phyloP scores from a whole-genome alignment of 2,113 vertebrate species.

The Ciconia stormi region DNA sequence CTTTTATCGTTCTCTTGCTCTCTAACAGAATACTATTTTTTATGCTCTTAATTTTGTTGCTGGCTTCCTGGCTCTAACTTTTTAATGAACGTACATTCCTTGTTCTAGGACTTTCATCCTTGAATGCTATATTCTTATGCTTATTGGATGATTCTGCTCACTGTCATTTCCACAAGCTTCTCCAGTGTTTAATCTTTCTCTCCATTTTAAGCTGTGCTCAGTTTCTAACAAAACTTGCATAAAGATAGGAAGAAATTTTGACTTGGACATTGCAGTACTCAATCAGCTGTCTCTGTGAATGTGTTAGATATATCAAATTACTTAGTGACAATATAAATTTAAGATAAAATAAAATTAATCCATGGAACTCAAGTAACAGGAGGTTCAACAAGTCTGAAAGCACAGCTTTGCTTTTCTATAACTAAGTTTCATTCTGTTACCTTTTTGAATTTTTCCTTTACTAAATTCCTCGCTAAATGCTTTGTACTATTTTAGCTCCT shows the following conservation, averaged over 20 bases:
- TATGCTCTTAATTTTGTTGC: background rate
- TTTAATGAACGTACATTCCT: background rate
- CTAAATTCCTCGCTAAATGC: background rate
- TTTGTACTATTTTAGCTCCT: background rate
- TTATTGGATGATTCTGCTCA: background rate
- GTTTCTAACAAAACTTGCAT: background rate
- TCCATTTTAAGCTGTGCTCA: background rate
- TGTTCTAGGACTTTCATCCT: background rate
- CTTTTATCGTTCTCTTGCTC: background rate
- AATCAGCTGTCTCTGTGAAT: background rate
- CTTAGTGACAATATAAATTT: background rate
- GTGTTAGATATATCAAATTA: background rate
- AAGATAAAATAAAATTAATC: background rate
- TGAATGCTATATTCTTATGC: background rate
- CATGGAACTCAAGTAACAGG: background rate
- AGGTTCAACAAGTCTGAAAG: background rate
- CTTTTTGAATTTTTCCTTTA: background rate
- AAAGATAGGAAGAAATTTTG: background rate
- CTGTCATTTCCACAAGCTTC: background rate
- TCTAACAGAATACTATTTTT: background rate
- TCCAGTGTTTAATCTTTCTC: background rate
- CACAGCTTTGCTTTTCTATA: background rate
- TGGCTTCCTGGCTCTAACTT: background rate
- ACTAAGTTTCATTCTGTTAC: background rate
- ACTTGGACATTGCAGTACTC: rapidly evolving